These are phyloP conservation scores for Malurus melanocephalus DNA, from an alignment of 2,113 vertebrate species.

Conservation along the genomic window DNA sequence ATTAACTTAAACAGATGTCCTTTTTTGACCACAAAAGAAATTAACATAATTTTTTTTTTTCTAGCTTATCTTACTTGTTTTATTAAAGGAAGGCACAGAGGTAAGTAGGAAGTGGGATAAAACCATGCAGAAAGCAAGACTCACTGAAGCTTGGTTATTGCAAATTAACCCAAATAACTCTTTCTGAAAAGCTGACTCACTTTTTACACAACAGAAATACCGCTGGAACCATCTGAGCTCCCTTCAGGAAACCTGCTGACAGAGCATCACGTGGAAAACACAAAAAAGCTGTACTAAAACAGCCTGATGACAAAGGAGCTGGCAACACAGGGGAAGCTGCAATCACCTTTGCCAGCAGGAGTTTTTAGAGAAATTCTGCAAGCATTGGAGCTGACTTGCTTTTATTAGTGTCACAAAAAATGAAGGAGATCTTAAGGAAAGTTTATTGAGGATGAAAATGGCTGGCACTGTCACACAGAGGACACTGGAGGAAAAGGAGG, in stretches of 20 bases:
- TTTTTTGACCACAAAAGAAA: neutral
- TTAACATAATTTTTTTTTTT: neutral
- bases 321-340: neutral
- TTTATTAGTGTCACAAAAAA: neutral
- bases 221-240: neutral
- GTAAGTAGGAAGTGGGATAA: neutral
- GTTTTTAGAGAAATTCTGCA: neutral
- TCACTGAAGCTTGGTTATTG: neutral
- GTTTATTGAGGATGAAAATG: neutral
- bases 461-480: neutral
- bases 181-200: conserved; percentile 37
- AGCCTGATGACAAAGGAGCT: neutral
- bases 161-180: neutral
- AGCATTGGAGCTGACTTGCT: neutral
- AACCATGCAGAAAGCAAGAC: neutral
- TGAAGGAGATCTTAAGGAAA: neutral
- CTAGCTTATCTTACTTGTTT: neutral
- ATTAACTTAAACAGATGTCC: neutral
- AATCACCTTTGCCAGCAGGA: neutral
- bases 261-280: neutral
- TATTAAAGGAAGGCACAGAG: neutral
- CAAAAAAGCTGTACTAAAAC: neutral
- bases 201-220: neutral
- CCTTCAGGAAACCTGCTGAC: conserved; percentile 25
- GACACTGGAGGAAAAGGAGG: neutral